Percentiles rank a stretch among this genome's conserved stretches.
Conservation (phyloP, 2,113 vertebrate genomes). For the Sorex fumeus region DNA sequence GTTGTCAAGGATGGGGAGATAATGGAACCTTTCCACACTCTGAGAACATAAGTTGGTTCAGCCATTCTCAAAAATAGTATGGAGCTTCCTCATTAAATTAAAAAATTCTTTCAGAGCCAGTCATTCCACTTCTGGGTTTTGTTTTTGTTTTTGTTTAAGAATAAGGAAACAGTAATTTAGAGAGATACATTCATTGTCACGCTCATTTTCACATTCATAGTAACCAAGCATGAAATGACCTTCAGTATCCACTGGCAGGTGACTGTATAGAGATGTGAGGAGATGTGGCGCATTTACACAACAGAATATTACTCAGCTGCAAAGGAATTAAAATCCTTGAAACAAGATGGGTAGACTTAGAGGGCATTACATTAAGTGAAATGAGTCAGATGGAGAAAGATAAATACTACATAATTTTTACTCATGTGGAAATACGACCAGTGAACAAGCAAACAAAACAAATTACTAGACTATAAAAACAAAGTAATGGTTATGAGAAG, state of each 20-base stretch:
- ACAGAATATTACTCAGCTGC: not conserved
- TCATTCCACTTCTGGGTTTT: not conserved
- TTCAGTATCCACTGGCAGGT: not conserved
- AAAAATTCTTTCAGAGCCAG: not conserved
- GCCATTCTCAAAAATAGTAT: not conserved
- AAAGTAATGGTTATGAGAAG: not conserved
- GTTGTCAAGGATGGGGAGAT: not conserved
- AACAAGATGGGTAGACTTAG: not conserved
- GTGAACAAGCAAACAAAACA: not conserved
- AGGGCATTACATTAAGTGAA: not conserved
- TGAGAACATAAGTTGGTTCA: not conserved
- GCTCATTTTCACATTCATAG: not conserved
- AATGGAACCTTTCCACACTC: not conserved
- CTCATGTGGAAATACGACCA: not conserved
- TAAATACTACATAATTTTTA: not conserved
- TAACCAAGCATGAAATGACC: not conserved
- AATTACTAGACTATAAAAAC: not conserved
- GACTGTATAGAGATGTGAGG: not conserved
- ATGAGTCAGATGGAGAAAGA: not conserved
- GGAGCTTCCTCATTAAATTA: not conserved
- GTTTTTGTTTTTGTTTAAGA: too few species aligned
- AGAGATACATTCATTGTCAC: not conserved
- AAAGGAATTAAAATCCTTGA: not conserved
- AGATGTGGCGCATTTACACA: not conserved
- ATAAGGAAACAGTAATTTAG: not conserved